phyloP scores from a whole-genome alignment of 2,113 vertebrate species.

The Ascaphus truei region DNA sequence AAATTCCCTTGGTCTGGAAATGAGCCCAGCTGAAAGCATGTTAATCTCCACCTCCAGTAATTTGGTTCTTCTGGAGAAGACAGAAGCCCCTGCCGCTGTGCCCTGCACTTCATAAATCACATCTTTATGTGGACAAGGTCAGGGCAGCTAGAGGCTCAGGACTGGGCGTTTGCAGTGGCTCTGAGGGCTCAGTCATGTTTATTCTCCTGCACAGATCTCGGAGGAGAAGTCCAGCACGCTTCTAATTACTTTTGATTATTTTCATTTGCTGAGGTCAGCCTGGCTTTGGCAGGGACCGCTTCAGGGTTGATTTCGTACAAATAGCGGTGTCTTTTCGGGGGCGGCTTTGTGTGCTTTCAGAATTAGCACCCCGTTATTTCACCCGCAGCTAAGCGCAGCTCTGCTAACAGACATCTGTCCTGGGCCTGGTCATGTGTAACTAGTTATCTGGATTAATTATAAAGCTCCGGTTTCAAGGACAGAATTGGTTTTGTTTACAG shows the following conservation, averaged over 20 bases:
- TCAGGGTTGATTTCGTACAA: constrained; percentile 82
- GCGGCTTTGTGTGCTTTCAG: constrained; percentile 58
- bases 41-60: constrained; percentile 98
- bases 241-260: constrained; percentile 99
- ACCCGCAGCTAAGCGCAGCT: constrained; percentile 49
- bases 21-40: constrained; percentile 89
- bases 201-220: constrained; percentile 88
- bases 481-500: not conserved
- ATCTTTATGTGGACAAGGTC: constrained; percentile 99
- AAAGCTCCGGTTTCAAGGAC: not conserved
- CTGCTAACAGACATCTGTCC: constrained; percentile 28
- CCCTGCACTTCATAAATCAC: constrained; percentile 99
- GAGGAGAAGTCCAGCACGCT: constrained; percentile 90
- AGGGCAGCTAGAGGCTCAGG: constrained; percentile 83
- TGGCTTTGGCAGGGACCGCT: constrained; percentile 77
- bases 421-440: not conserved
- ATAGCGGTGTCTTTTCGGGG: constrained; percentile 62
- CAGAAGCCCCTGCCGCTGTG: constrained; percentile 97
- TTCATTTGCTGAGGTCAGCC: constrained; percentile 95
- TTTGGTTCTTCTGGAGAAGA: constrained; percentile 98
- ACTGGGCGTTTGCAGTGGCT: constrained; percentile 82
- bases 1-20: constrained; percentile 88
- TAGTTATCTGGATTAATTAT: not conserved
- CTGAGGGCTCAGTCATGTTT: constrained; percentile 84
- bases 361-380: constrained; percentile 72